Evolutionary conservation across 2,113 vertebrate species (phyloP), one percentile per base, ranked within the genome.

Genomic region (Paracanthobrama guichenoti): DNA sequence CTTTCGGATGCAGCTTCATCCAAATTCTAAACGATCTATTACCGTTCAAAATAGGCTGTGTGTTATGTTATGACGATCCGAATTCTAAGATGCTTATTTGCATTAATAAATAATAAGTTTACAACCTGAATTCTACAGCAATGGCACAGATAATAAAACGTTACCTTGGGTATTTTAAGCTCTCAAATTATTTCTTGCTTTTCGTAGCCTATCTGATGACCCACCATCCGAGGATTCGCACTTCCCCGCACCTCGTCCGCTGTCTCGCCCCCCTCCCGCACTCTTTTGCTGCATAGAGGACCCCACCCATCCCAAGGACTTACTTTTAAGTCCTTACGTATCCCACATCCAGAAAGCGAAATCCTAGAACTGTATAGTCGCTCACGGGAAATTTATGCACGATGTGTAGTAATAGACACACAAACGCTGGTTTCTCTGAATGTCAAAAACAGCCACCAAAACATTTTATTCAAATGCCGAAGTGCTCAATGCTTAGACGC

Each of bases 291-390:
- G 88, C 88, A 89, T 59, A 82, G 80, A 76, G 64, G 81, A 87
- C 88, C 86, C 86, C 88, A 89, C 88, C 88, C 88, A 84, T 87
- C 71, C 71, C 79, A 74, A 84, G 55, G 24, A 82, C 85, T 84
- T 84, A 87, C 81, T 81, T 75, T 79, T 53, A 83, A 86, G 60
- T 60, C 64, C 81, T 80, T 60, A 71, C 85, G 66, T 28, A 62
- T 79, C 76, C 85, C 86, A 84, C 79, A 64, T 53, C 86, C 82
- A 84, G 64, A 72, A 18, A 35, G 64, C 50, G 22, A 64, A 71
- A 48, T 84, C 66, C 74, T 50, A 59, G 55, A 75, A 46, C 71
- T 26, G 53, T 55, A 2, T 20, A 28, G 28, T 77, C 46, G 6
- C 82, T 20, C 20, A n/a, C 42, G 4, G 26, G 26, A 66, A 48